phyloP scores from a whole-genome alignment of 1,140 invertebrate genomes.

The Frieseomelitta varia region DNA sequence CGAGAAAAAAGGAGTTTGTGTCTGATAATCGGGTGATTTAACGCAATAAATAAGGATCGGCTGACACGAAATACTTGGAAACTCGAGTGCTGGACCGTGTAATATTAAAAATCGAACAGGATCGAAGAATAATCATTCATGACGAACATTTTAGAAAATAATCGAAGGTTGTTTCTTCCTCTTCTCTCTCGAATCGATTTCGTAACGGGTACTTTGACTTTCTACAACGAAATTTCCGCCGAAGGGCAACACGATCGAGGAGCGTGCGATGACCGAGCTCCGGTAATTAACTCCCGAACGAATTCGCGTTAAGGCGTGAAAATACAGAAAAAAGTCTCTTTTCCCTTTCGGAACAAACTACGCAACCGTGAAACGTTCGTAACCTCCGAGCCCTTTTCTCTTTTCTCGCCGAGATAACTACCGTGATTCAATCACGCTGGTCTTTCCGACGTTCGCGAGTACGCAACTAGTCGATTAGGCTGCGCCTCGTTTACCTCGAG shows the following conservation, averaged over 20 bases:
- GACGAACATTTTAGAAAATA: not conserved
- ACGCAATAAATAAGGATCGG: conserved; percentile 61
- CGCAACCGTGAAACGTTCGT: conserved; percentile 20
- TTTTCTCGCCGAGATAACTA: conserved; percentile 47
- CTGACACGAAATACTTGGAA: not conserved
- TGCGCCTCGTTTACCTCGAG: not conserved
- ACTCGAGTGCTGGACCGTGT: not conserved
- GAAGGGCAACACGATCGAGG: conserved; percentile 36
- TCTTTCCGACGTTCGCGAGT: conserved; percentile 45
- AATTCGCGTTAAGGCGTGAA: conserved; percentile 67
- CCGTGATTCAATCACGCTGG: conserved; percentile 62
- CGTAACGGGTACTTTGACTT: conserved; percentile 15
- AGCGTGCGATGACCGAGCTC: conserved; percentile 54
- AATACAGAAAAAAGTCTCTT: conserved; percentile 59
- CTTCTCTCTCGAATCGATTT: conserved; percentile 8
- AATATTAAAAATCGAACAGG: not conserved
- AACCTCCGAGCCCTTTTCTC: conserved; percentile 46
- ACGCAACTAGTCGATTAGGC: not conserved
- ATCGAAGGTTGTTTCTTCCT: not conserved
- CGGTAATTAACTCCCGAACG: conserved; percentile 66
- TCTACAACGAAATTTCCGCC: conserved; percentile 53
- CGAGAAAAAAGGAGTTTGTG: conserved; percentile 8
- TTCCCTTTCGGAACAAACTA: conserved; percentile 24
- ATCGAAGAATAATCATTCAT: not conserved
- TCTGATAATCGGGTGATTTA: conserved; percentile 63